Evolutionary conservation across 2,888 invertebrate species (phyloP), one percentile per base, ranked within the genome.

Genomic region (Pristionchus entomophagus): DNA sequence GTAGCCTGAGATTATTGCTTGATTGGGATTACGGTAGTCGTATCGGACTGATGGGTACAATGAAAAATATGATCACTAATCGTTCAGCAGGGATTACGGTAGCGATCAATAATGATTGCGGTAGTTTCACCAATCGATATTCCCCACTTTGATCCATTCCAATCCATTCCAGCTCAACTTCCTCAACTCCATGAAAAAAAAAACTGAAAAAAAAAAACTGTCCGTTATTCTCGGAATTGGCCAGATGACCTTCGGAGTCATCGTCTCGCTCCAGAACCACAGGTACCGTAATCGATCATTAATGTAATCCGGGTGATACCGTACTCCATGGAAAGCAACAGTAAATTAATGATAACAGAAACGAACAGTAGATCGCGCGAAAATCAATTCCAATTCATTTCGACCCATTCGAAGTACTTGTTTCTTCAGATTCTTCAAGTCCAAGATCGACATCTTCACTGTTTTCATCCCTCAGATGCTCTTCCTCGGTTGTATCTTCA

Each of bases 401-500:
- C n/a, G n/a, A n/a, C n/a, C n/a, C n/a, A n/a, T n/a, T n/a, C n/a
- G n/a, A n/a, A n/a, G n/a, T n/a, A n/a, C n/a, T n/a, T n/a, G n/a
- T 45, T 45, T 45, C 6, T 14, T 45, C 92, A 95, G 94, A 19
- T 94, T 94, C 91, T 94, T 94, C 91, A 93, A 93, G 38, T 96
- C 96, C 83, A 95, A 95, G 91, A 94, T 97, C 90, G 96, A 96
- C 93, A 96, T 99, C 90, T 95, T 96, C 93, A 96, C 96, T 94
- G 97, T 98, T 95, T 99, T 99, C 95, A 96, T 99, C 91, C 99
- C 99, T 0, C 98, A 98, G 95, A 95, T 99, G 88, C 94, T 97
- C 89, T 99, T 99, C 95, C 94, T 99, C 92, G 93, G 96, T 65
- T 96, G 96, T 93, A 95, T 99, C 89, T 99, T 99, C 95, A 96